Evolutionary conservation across 2,797 vertebrate genomes (phyloP), one percentile per base, ranked within the genome.

Genomic region (Malacoctenus gilli): DNA sequence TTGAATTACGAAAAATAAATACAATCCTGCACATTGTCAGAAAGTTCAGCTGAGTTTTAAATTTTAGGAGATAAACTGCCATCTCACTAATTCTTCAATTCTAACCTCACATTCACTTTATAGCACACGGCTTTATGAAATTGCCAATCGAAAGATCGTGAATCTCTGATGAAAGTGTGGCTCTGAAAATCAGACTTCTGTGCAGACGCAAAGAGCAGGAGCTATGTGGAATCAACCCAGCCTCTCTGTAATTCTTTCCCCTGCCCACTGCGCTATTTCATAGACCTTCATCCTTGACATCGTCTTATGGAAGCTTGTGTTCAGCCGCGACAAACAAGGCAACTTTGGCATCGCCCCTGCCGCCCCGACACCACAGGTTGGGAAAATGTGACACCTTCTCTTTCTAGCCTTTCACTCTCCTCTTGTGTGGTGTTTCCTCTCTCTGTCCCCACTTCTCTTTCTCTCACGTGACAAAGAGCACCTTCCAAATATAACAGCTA

Each of bases 221-320:
- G 38, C 28, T 57, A 59, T 89, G 66, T 85, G 74, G 86, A 84
- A 89, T 84, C 83, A 87, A 82, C 76, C 80, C 82, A 82, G 93
- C 92, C 92, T 94, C 89, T 95, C 80, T 90, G 76, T 91, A 92
- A 94, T 94, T 94, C 89, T 94, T 85, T 92, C 90, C 84, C 83
- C 86, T 79, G 68, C 91, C 90, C 88, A 89, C 93, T 92, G 88
- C 91, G 72, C 89, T 92, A 80, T 94, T 91, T 92, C 93, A 88
- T 96, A 99, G 97, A 98, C 91, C 91, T 83, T 98, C 94, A 90
- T 98, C 94, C 95, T 98, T 94, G 97, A 99, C 92, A 91, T 93
- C 93, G 68, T 98, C 95, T 95, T 98, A 92, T 94, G 95, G 96
- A 99, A 96, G 91, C 92, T 96, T 94, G 93, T 95, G 93, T 95